Base-by-base conservation (phyloP, 1,140 invertebrate species). In the Drosophila miranda region DNA sequence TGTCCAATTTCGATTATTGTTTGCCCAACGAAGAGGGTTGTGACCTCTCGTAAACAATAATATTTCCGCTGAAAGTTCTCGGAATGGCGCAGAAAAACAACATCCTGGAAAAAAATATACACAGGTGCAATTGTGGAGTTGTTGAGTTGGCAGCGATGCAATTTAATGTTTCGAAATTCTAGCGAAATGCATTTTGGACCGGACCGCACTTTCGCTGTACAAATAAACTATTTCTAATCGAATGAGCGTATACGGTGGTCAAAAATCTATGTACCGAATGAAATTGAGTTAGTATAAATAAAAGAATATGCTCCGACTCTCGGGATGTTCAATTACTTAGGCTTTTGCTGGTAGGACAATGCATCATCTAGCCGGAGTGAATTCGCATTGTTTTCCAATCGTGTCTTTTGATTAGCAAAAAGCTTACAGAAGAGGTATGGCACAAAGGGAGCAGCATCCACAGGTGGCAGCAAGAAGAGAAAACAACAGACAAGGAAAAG, bases 351-450 rank as follows among this genome's bases (percentile, higher is more conserved):
- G 9, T 8, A 2, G 28, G 28, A 2, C 8, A 9, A 3, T 30
- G 7, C 19, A 19, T 19, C 28, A 30, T 8, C 28, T 8, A 30
- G 28, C 28, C 28, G 28, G 8, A 30, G 8, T 9, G 30, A 34
- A 34, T 34, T 9, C 8, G 9, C 34, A 38, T 38, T 38, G 34
- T 38, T 3, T 38, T 13, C 1, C 11, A 13, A 11, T 13, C 34
- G 11, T 13, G 11, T 11, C 9, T 34, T 34, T 34, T 11, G 30
- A 34, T 34, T 34, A 38, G 34, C 11, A 73, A 51, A 73, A 48
- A 67, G 74, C 75, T 38, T 49, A 71, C 60, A 61, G 57, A 75
- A 61, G 63, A 68, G 48, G 45, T 50, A 16, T 57, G 46, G 54
- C 48, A 53, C 46, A 58, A 74, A 74, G 42, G 42, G 30, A 62